A percentile compares a stretch with the other conserved stretches of the same genome.
These are phyloP conservation scores for Tipula confusa DNA, from an alignment of 2,888 invertebrate species.

Conservation along the genomic window DNA sequence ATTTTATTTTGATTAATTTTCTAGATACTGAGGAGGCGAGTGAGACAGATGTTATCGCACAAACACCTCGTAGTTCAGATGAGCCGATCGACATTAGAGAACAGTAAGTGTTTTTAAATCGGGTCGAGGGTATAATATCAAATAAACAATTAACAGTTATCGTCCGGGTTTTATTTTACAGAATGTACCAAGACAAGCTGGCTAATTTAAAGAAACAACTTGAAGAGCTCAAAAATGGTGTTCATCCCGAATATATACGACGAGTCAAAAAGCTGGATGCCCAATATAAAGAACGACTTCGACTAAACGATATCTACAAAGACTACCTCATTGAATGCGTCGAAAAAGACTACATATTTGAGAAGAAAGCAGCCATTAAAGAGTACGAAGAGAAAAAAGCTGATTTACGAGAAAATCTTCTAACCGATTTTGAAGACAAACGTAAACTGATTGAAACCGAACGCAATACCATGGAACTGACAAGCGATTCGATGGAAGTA, in stretches of 20 bases:
- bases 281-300: conserved; percentile 73
- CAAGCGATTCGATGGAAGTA: conserved; percentile 84
- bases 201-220: conserved; percentile 83
- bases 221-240: conserved; percentile 79
- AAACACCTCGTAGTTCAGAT: conserved; percentile 41
- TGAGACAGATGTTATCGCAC: conserved; percentile 77
- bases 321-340: conserved; percentile 82
- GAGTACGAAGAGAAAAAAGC: conserved; percentile 92
- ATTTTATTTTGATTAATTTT: conserved; percentile 40
- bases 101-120: conserved; percentile 41
- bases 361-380: conserved; percentile 82
- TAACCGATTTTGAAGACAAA: conserved; percentile 91
- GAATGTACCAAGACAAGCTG: conserved; percentile 87
- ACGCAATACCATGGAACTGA: conserved; percentile 81
- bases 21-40: conserved; percentile 94
- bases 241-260: conserved; percentile 80
- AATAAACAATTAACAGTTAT: too few relatives aligned
- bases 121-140: neutral
- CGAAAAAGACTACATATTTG: conserved; percentile 79
- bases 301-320: conserved; percentile 69
- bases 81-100: conserved; percentile 47
- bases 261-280: conserved; percentile 77
- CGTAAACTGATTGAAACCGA: conserved; percentile 84
- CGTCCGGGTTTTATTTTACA: conserved; percentile 48
- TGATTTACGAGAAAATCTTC: conserved; percentile 81